Evolutionary conservation across 2,888 invertebrate genomes (phyloP), one percentile per base, ranked within the genome.

Genomic region (Tuberolachnus salignus): DNA sequence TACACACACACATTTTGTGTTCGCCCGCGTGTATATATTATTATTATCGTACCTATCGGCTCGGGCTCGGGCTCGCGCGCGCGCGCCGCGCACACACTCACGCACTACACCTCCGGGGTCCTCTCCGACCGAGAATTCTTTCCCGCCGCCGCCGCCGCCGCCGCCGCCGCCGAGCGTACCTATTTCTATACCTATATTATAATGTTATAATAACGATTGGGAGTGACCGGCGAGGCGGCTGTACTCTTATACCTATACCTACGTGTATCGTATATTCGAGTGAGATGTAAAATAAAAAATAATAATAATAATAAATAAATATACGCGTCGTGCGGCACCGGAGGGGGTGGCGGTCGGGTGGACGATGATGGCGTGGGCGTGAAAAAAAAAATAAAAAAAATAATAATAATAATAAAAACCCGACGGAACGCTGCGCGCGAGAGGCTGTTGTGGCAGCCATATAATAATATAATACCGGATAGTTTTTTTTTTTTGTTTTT

Each of bases 341-440:
- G 66, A 26, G 19, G 59, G 49, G 51, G n/a, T n/a, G n/a, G n/a
- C n/a, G 75, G 26, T 57, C 11, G 69, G 67, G 59, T 6, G 34
- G 3, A 34, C 34, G 34, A 34, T 34, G 34, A 34, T 69, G 19
- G 78, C 78, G 78, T 78, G 78, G 78, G 78, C 78, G 78, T 78
- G 78, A 78, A 78, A 78, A 78, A 69, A 69, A 75, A 57, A 75
- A 57, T 57, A 61, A 78, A 78, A 78, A 34, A 34, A 34, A 34
- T 4, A 34, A 34, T 6, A 34, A n/a, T n/a, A n/a, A n/a, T n/a
- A n/a, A n/a, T 6, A 6, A 34, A 34, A 34, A 34, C 3, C 34
- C 34, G 34, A 34, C 34, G 34, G 34, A 34, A 34, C 34, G n/a
- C n/a, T n/a, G 59, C 59, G 10, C n/a, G 49, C 57, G 59, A 21